phyloP scores from a whole-genome alignment of 30 jellyfish, hydroid and myxozoan genomes.

The Hydractinia symbiolongicarpus region DNA sequence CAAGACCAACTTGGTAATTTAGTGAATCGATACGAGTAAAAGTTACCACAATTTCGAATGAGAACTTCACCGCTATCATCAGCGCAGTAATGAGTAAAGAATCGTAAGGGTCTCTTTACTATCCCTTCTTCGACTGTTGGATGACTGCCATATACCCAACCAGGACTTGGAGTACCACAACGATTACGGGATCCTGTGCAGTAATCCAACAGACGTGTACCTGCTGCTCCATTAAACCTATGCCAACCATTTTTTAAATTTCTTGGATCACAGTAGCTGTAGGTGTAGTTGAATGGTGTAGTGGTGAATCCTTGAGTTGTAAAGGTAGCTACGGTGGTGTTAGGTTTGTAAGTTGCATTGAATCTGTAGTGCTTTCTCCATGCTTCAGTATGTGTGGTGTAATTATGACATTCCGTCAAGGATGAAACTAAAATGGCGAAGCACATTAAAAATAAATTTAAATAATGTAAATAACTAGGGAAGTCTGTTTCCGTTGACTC shows the following conservation, averaged over 20 bases:
- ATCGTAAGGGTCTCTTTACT: neutral
- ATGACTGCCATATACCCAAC: slow-evolving; percentile 14
- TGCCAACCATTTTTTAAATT: slow-evolving; percentile 13
- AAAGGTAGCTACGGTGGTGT: neutral
- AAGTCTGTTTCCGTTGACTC: no score
- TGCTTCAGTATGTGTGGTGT: neutral
- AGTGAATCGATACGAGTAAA: slow-evolving; percentile 1
- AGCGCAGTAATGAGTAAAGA: neutral
- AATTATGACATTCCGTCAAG: neutral
- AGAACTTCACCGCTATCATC: slow-evolving; percentile 17
- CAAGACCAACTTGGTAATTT: slow-evolving; percentile 12
- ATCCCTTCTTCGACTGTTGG: neutral
- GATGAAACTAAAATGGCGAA: neutral
- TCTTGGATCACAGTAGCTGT: neutral
- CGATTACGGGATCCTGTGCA: slow-evolving; percentile 2
- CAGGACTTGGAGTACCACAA: slow-evolving; percentile 20
- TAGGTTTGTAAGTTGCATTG: neutral
- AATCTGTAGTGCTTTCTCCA: neutral
- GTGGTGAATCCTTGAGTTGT: neutral
- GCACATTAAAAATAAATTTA: no score
- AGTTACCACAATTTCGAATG: slow-evolving; percentile 8
- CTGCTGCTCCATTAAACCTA: slow-evolving; percentile 6
- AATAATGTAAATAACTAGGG: no score
- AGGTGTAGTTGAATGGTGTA: neutral
- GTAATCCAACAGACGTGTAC: neutral